A percentile compares a stretch with the other conserved stretches of the same genome.
Evolutionary conservation across 2,113 vertebrate genomes (phyloP).

Genomic region (Apodemus speciosus): DNA sequence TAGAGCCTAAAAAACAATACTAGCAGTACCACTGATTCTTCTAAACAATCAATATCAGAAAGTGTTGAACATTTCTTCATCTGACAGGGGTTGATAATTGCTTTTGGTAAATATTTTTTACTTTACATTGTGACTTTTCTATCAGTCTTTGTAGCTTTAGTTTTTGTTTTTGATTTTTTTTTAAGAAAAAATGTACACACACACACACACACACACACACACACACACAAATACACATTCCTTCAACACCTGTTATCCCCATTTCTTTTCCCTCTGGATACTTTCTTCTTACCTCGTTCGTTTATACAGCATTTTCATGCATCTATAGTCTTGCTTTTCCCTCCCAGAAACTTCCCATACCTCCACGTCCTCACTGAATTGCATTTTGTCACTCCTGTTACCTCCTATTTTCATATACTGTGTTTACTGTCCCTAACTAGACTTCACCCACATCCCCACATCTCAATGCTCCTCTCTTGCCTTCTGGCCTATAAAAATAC

Average conservation of each 20-base stretch:
- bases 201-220: background rate
- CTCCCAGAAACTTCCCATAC: background rate
- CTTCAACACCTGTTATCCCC: no score
- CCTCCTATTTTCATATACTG: background rate
- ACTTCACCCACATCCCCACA: background rate
- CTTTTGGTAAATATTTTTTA: background rate
- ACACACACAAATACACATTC: no score
- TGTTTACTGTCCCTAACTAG: background rate
- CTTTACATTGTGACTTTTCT: background rate
- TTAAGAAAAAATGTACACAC: background rate
- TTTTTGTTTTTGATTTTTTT: no score
- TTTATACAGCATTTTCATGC: background rate
- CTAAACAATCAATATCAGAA: background rate
- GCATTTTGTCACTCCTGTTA: background rate
- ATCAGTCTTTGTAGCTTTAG: no score
- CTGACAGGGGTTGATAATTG: background rate
- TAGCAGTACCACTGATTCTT: background rate
- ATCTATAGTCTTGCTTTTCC: background rate
- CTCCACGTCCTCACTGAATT: accelerated
- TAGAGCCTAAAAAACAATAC: background rate
- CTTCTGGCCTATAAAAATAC: background rate
- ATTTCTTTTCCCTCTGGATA: no score
- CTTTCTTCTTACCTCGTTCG: no score
- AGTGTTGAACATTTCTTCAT: background rate
- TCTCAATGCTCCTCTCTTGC: background rate